Percentiles rank a stretch among this genome's conserved stretches.
These are phyloP conservation scores for Meloidogyne chitwoodi DNA, from an alignment of 1,140 invertebrate species.

Conservation along the genomic window DNA sequence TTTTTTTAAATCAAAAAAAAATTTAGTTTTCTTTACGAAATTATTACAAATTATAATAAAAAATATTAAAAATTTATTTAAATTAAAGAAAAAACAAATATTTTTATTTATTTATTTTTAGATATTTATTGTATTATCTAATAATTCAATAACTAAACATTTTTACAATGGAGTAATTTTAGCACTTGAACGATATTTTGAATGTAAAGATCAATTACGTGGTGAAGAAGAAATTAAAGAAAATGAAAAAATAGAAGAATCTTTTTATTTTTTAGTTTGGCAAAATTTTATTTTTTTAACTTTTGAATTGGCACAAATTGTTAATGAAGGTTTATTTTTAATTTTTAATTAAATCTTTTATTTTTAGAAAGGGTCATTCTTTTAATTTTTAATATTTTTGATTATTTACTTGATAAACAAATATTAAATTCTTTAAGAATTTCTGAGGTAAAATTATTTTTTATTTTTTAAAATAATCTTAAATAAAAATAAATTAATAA, in stretches of 20 bases:
- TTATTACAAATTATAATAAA: no score
- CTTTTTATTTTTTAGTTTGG: slow-evolving; percentile 1
- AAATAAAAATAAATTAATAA: no score
- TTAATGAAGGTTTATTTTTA: background rate
- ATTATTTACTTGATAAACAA: background rate
- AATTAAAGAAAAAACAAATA: background rate
- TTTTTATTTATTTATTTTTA: background rate
- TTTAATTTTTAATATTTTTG: background rate
- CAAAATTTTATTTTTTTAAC: slow-evolving; percentile 1
- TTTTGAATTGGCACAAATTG: slow-evolving; percentile 1
- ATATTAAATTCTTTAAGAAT: background rate
- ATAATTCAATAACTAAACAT: background rate
- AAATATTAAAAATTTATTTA: background rate
- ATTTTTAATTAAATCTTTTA: background rate
- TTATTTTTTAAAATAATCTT: background rate
- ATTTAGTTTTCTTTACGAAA: no score
- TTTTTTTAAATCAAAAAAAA: no score
- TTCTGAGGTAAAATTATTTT: no score
- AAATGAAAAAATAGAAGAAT: background rate
- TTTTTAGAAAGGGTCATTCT: background rate
- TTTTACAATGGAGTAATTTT: slow-evolving; percentile 1
- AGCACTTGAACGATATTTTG: slow-evolving; percentile 1
- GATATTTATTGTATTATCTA: background rate
- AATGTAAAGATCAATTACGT: background rate
- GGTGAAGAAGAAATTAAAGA: background rate